phyloP scores from a whole-genome alignment of 2,113 vertebrate species.

The Callipepla squamata region DNA sequence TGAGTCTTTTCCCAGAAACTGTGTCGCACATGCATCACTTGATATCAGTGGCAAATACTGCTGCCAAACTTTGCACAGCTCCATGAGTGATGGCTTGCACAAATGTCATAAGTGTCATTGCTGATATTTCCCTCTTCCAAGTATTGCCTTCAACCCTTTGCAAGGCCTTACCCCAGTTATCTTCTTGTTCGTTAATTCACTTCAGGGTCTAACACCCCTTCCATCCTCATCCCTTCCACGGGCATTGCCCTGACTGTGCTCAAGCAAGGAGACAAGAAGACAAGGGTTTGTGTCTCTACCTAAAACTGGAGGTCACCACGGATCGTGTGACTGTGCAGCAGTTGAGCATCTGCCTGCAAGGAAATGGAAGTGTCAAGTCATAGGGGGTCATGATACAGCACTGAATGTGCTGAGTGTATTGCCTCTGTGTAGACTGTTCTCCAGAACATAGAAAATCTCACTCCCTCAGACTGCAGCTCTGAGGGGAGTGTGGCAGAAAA shows the following conservation, averaged over 20 bases:
- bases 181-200: background rate
- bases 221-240: background rate
- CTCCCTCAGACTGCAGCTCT: background rate
- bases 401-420: background rate
- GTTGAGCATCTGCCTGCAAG: background rate
- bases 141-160: background rate
- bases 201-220: background rate
- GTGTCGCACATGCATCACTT: background rate
- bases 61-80: background rate
- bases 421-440: background rate
- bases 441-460: background rate
- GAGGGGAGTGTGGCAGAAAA: background rate
- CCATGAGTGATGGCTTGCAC: background rate
- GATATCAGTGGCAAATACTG: background rate
- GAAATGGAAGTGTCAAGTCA: background rate
- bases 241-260: background rate
- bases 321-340: fast-evolving
- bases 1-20: conserved; percentile 13
- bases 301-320: background rate
- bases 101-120: background rate
- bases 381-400: fast-evolving
- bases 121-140: background rate
- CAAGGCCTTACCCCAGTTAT: background rate
- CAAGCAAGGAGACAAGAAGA: background rate
- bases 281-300: background rate